phyloP scores from a whole-genome alignment of 2,113 vertebrate genomes.

The Vanacampus margaritifer region DNA sequence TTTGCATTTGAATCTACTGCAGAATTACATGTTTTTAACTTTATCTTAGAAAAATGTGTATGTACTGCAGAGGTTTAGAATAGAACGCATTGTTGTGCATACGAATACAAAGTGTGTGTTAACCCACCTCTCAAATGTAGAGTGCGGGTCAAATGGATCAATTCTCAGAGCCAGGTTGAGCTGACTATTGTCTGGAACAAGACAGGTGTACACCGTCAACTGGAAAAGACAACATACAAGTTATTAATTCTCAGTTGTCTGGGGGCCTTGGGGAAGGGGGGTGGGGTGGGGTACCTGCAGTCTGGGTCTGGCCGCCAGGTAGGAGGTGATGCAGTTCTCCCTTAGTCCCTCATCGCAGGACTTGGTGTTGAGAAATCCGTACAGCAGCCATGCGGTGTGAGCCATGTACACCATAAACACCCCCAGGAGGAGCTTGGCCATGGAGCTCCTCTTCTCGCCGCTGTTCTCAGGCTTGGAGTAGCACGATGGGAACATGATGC shows the following conservation, averaged over 20 bases:
- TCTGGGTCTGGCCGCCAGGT: slow-evolving; percentile 81
- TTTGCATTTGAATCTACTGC: too few relatives aligned
- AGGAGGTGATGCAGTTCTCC: slow-evolving; percentile 82
- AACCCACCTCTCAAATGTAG: slow-evolving; percentile 84
- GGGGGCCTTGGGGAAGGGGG: neutral
- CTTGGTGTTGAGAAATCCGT: slow-evolving; percentile 89
- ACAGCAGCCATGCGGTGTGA: slow-evolving; percentile 95
- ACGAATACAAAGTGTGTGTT: neutral
- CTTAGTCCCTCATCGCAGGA: slow-evolving; percentile 73
- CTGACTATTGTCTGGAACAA: slow-evolving; percentile 78
- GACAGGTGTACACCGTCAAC: slow-evolving; percentile 88
- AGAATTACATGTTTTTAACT: neutral
- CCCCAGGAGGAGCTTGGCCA: slow-evolving; percentile 85
- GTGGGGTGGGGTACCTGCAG: slow-evolving; percentile 77
- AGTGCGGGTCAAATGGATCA: slow-evolving; percentile 85
- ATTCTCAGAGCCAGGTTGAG: slow-evolving; percentile 82
- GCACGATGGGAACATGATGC: slow-evolving; percentile 69
- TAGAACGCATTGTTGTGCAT: too few relatives aligned
- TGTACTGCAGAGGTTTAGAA: too few relatives aligned
- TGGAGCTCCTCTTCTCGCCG: slow-evolving; percentile 70
- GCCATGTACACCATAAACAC: slow-evolving; percentile 88
- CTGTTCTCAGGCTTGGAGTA: slow-evolving; percentile 57
- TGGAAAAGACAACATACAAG: slow-evolving; percentile 41
- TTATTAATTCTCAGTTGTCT: neutral
- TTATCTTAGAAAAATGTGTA: neutral